phyloP scores from a whole-genome alignment of 2,888 invertebrate genomes.

The Aporophyla nigra region DNA sequence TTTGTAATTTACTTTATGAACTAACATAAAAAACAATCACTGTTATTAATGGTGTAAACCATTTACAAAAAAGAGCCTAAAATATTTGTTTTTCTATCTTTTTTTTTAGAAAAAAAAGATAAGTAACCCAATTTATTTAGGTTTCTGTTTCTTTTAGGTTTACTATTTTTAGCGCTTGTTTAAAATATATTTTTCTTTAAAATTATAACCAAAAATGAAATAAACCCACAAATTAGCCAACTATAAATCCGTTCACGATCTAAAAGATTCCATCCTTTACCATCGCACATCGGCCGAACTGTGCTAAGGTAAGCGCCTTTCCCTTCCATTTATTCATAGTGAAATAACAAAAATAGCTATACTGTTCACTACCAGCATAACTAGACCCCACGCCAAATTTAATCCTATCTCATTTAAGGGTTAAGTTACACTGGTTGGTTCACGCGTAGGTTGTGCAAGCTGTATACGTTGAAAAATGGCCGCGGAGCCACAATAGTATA shows the following conservation, averaged over 20 bases:
- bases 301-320: constrained; percentile 91
- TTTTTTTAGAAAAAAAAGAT: no score
- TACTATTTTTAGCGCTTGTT: neutral
- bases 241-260: constrained; percentile 68
- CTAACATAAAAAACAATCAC: neutral
- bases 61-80: accelerated
- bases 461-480: constrained; percentile 88
- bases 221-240: constrained; percentile 59
- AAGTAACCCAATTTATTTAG: neutral
- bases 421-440: constrained; percentile 68
- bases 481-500: constrained; percentile 86
- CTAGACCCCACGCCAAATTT: constrained; percentile 67
- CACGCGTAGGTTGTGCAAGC: constrained; percentile 86
- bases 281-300: constrained; percentile 80
- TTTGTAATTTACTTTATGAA: neutral
- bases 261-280: constrained; percentile 72
- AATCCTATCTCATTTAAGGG: neutral
- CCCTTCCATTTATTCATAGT: constrained; percentile 90
- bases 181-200: neutral
- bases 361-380: constrained; percentile 78
- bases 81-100: neutral
- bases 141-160: neutral
- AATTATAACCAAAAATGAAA: constrained; percentile 8
- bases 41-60: no score
- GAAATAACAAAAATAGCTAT: constrained; percentile 91